Evolutionary conservation across 2,797 vertebrate genomes (phyloP).

Genomic region (Mastacembelus armatus): DNA sequence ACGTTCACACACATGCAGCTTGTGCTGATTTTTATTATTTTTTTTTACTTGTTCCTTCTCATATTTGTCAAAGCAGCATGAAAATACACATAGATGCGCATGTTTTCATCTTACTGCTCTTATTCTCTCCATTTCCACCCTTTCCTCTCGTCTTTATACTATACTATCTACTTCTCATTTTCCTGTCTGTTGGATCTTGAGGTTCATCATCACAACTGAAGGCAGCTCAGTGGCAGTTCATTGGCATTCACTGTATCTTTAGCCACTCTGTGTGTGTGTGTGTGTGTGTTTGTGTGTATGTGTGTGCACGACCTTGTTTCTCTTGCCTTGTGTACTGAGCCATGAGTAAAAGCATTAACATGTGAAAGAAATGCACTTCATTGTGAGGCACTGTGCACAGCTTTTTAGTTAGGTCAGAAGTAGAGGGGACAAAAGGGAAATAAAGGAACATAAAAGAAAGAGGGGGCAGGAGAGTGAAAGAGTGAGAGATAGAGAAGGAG

Average conservation of each 20-base stretch:
- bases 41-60: background rate
- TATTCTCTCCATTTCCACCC: constrained; percentile 12
- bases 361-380: constrained; percentile 81
- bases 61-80: constrained; percentile 11
- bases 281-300: constrained; percentile 2
- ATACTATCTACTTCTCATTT: background rate
- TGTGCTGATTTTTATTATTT: background rate
- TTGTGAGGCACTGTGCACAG: constrained; percentile 72
- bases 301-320: constrained; percentile 58
- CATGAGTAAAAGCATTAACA: constrained; percentile 84
- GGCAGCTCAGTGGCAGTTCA: constrained; percentile 38
- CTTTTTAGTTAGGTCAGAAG: constrained; percentile 71
- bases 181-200: constrained; percentile 21
- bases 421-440: constrained; percentile 17
- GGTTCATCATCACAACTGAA: constrained; percentile 50
- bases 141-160: background rate
- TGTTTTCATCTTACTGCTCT: constrained; percentile 26
- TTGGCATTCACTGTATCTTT: constrained; percentile 46
- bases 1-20: background rate
- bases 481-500: constrained; percentile 16
- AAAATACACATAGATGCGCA: constrained; percentile 29
- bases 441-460: constrained; percentile 44
- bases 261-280: constrained; percentile 14
- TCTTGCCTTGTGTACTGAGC: constrained; percentile 68
- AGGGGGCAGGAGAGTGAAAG: constrained; percentile 18